Conservation (phyloP, 2,888 invertebrate species). For the Lymantria dispar region DNA sequence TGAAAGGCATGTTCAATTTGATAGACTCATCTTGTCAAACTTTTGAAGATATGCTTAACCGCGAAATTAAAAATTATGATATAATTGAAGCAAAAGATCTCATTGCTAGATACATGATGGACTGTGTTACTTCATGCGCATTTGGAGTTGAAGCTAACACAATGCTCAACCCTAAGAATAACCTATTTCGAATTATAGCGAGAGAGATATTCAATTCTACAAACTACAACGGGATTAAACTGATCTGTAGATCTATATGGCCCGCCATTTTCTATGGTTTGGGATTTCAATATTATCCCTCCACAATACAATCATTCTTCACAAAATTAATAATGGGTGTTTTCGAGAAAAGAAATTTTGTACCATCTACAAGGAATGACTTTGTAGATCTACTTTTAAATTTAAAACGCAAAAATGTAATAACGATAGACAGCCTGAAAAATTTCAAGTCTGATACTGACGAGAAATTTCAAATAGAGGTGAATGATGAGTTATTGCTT, state of each 20-base stretch:
- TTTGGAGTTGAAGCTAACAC: constrained; percentile 4
- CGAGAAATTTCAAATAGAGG: constrained; percentile 31
- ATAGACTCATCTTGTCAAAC: constrained; percentile 30
- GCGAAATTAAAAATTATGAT: not conserved
- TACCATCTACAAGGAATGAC: constrained; percentile 41
- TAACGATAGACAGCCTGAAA: constrained; percentile 41
- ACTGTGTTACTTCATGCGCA: constrained; percentile 40
- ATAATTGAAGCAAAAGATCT: constrained; percentile 16
- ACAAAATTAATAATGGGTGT: constrained; percentile 30
- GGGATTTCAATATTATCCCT: constrained; percentile 34
- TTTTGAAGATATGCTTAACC: constrained; percentile 19
- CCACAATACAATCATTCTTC: constrained; percentile 38
- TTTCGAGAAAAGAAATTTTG: constrained; percentile 37
- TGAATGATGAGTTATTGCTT: constrained; percentile 63
- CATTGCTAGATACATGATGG: constrained; percentile 48
- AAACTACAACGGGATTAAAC: constrained; percentile 29
- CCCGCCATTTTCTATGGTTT: constrained; percentile 46
- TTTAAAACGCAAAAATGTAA: constrained; percentile 38
- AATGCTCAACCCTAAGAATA: constrained; percentile 16
- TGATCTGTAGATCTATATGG: constrained; percentile 37
- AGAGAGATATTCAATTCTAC: constrained; percentile 35
- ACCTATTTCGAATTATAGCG: constrained; percentile 41
- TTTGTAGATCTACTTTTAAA: constrained; percentile 50
- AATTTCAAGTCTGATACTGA: constrained; percentile 27
- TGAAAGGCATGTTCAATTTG: constrained; percentile 43